A percentile compares a stretch with the other conserved stretches of the same genome.
These are phyloP conservation scores for Sebastes matsubarae DNA, from an alignment of 2,797 vertebrate genomes.

Conservation along the genomic window DNA sequence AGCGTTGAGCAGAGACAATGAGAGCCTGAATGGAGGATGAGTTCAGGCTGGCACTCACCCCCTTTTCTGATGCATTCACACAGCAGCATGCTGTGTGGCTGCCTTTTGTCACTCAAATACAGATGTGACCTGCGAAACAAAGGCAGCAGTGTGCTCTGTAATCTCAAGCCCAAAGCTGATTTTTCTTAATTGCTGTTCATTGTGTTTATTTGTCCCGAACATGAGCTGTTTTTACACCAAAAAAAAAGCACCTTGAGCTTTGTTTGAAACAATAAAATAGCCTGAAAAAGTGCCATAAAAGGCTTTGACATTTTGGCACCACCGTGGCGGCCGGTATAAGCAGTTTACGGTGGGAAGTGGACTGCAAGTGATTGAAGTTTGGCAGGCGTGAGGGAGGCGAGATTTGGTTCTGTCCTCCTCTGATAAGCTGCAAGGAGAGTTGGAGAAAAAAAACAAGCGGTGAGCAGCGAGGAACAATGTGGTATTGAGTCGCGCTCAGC, in stretches of 20 bases:
- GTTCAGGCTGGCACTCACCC: constrained; percentile 53
- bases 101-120: constrained; percentile 63
- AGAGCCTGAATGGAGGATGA: constrained; percentile 47
- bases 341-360: constrained; percentile 51
- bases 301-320: constrained; percentile 42
- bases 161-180: constrained; percentile 54
- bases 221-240: constrained; percentile 7
- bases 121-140: constrained; percentile 69
- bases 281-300: constrained; percentile 24
- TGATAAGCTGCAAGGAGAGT: constrained; percentile 73
- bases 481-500: constrained; percentile 81
- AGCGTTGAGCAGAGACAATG: constrained; percentile 51
- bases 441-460: constrained; percentile 69
- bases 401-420: constrained; percentile 70
- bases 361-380: constrained; percentile 67
- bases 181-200: constrained; percentile 47
- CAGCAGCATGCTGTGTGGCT: constrained; percentile 40
- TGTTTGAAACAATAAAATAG: constrained; percentile 30
- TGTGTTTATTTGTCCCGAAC: constrained; percentile 43
- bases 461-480: constrained; percentile 81
- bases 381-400: constrained; percentile 43
- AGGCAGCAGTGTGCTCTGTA: constrained; percentile 56
- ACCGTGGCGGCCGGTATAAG: constrained; percentile 22
- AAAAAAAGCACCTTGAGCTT: constrained; percentile 25
- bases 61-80: constrained; percentile 41